Evolutionary conservation across 2,888 invertebrate species (phyloP), one percentile per base, ranked within the genome.

Genomic region (Drosophila emarginata): DNA sequence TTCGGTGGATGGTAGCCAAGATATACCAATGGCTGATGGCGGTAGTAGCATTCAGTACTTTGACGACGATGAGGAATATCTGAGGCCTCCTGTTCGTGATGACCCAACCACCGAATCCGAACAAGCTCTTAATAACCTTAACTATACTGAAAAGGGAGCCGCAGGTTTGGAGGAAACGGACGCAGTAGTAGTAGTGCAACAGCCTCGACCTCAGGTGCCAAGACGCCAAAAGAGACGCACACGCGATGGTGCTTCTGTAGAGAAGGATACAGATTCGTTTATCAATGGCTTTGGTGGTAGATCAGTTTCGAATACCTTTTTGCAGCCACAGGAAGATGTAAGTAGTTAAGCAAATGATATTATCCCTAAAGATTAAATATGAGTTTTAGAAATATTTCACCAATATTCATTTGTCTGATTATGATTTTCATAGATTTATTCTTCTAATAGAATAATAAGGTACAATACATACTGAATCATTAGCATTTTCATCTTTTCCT

Each of bases 1-100:
- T 70, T 91, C 90, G 4, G 90, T 91, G 51, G 89, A 92, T 51
- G 90, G 92, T 62, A 91, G 92, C 70, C 92, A 92, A 60, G 93
- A 92, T 64, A 86, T 91, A 45, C 85, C 89, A 12, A 77, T 88
- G 71, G 81, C 75, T 15, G 89, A 90, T 50, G 81, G 87, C n/a
- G 89, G 89, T 54, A 91, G 69, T 84, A 90, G 91, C 74, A 86
- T 72, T 45, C 90, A 68, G 82, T 92, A 81, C 85, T 89, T 86
- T 78, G 91, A 91, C 52, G 91, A 92, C 67, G 91, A 93, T 56
- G 93, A 93, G 65, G 90, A 91, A 15, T 89, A 90, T 64, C 72
- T 89, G 18, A 79, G 89, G 12, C 89, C 87, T 9, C 88, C 90
- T 2, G 76, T 78, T 61, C 80, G 78, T 14, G 81, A 77, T 11